phyloP scores from a whole-genome alignment of 92 coral and sea anemone genomes.

The Porites rus region DNA sequence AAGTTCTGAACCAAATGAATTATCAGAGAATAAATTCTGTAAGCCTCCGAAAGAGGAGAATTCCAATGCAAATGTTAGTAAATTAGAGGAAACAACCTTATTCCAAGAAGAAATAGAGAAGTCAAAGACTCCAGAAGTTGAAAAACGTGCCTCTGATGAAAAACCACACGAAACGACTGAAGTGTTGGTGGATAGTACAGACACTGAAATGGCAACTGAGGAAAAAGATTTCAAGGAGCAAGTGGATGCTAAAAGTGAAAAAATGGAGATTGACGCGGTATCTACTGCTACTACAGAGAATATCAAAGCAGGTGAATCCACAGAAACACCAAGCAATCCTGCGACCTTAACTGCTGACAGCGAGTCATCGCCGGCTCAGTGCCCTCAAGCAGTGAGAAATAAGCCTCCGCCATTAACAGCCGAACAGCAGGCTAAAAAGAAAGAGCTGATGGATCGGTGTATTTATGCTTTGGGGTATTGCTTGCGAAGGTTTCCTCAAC shows the following conservation, averaged over 20 bases:
- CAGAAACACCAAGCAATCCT: neutral
- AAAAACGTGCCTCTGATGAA: neutral
- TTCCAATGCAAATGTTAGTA: neutral
- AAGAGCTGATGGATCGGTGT: slow-evolving; percentile 83
- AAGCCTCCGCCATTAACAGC: slow-evolving; percentile 60
- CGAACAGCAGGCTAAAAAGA: slow-evolving; percentile 65
- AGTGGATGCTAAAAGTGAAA: neutral
- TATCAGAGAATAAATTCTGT: neutral
- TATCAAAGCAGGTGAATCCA: slow-evolving; percentile 18
- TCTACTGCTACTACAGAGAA: slow-evolving; percentile 3
- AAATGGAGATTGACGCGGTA: slow-evolving; percentile 14
- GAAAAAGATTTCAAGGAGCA: neutral
- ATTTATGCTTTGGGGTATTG: slow-evolving; percentile 87
- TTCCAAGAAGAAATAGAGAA: slow-evolving; percentile 6
- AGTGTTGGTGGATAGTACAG: neutral
- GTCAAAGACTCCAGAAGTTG: neutral
- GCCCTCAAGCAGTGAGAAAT: neutral
- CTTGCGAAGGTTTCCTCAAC: slow-evolving; percentile 94
- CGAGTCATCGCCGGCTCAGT: neutral
- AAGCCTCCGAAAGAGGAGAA: neutral
- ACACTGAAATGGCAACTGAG: neutral
- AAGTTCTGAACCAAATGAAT: neutral
- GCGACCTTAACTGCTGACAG: slow-evolving; percentile 2
- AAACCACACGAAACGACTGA: neutral
- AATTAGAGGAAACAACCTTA: neutral